A percentile compares a stretch with the other conserved stretches of the same genome.
Evolutionary conservation across 2,888 invertebrate genomes (phyloP).

Genomic region (Stenotaenia linearis): DNA sequence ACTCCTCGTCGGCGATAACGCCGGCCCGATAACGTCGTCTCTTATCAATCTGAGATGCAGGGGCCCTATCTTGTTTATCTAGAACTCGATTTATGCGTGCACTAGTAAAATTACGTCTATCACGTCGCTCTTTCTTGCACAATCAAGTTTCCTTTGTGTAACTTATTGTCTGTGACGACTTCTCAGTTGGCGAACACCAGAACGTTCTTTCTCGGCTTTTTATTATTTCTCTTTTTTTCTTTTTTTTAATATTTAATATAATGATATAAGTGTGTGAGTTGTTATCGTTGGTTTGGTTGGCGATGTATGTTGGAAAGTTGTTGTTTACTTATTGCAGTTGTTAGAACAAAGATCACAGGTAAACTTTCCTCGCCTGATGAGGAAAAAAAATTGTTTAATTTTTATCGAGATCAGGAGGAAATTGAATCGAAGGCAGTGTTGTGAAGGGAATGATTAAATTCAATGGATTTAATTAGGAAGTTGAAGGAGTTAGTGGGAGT

Average conservation of each 20-base stretch:
- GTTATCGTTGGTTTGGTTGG: neutral
- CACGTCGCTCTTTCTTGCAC: too few relatives aligned
- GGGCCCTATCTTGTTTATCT: slow-evolving; percentile 6
- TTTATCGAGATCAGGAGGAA: neutral
- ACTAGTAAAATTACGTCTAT: neutral
- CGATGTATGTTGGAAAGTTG: neutral
- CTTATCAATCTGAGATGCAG: slow-evolving; percentile 22
- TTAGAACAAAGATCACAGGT: neutral
- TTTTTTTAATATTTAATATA: neutral
- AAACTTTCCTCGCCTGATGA: neutral
- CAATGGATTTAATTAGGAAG: too few relatives aligned
- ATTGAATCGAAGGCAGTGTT: neutral
- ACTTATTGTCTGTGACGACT: too few relatives aligned
- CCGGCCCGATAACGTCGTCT: neutral
- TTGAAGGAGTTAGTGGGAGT: too few relatives aligned
- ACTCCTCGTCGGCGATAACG: neutral
- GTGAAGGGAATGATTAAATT: neutral
- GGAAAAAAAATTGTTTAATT: neutral
- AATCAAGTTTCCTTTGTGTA: too few relatives aligned
- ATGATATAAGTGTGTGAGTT: neutral
- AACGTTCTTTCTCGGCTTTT: neutral
- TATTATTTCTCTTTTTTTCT: neutral
- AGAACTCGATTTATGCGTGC: slow-evolving; percentile 1
- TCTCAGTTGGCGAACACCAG: neutral
- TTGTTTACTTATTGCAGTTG: neutral